Conservation (phyloP, 2,113 vertebrate species). For the Dryoscopus gambensis region DNA sequence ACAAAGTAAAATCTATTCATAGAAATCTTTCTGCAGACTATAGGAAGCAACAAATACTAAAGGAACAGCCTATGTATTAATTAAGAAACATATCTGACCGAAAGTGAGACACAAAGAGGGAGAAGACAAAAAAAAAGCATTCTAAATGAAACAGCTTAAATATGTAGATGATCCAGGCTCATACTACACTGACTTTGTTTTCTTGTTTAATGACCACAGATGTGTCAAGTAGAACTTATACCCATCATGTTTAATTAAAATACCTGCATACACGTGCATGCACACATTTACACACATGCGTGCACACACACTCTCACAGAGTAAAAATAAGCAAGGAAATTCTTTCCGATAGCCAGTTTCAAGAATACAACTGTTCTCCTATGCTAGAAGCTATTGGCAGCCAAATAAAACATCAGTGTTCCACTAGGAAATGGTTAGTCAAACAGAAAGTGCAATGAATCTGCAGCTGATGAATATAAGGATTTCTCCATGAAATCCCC, state of each 20-base stretch:
- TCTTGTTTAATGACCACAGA: conserved; percentile 7
- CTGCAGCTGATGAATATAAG: conserved; percentile 75
- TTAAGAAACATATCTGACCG: not conserved
- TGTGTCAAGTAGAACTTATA: conserved; percentile 25
- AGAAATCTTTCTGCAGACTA: not conserved
- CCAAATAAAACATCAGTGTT: conserved; percentile 91
- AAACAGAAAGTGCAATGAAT: conserved; percentile 88
- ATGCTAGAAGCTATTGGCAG: conserved; percentile 72
- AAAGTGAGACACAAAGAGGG: not conserved
- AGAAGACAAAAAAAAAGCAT: not conserved
- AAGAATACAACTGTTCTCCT: conserved; percentile 88
- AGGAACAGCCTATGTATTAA: not conserved
- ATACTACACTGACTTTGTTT: not conserved
- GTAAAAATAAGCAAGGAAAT: conserved; percentile 86
- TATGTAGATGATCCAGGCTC: not conserved
- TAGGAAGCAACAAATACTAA: not conserved
- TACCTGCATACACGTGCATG: not conserved
- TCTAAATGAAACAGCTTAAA: not conserved
- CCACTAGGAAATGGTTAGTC: conserved; percentile 85
- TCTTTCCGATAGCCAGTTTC: conserved; percentile 73
- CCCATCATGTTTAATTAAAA: conserved; percentile 49
- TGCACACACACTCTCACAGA: not conserved
- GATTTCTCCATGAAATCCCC: conserved; percentile 80
- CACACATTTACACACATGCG: conserved; percentile 24
- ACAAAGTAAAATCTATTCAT: not conserved